Percentiles rank a stretch among this genome's conserved stretches.
These are phyloP conservation scores for Harpia harpyja DNA, from an alignment of 2,797 vertebrate species.

Conservation along the genomic window DNA sequence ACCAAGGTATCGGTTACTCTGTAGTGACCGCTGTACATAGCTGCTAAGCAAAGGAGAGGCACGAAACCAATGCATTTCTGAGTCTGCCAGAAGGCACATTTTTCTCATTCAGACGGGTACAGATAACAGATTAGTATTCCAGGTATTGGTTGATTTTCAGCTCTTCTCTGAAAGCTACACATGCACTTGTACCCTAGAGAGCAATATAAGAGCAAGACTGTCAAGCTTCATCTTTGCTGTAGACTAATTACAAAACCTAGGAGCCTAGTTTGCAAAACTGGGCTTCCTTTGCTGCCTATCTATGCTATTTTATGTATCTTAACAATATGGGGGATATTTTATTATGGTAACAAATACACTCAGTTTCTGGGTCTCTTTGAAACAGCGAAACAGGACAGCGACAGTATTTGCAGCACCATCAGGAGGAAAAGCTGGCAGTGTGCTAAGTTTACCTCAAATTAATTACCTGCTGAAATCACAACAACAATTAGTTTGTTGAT, in stretches of 20 bases:
- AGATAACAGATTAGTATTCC: slow-evolving; percentile 49
- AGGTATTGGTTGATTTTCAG: slow-evolving; percentile 48
- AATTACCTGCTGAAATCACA: slow-evolving; percentile 10
- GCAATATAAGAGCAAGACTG: slow-evolving; percentile 35
- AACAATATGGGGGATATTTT: not conserved
- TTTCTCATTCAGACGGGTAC: slow-evolving; percentile 9
- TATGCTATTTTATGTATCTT: not conserved
- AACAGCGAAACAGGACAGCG: not conserved
- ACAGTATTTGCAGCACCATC: not conserved
- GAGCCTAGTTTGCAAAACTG: slow-evolving; percentile 39
- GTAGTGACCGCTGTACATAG: not conserved
- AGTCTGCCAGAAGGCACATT: not conserved
- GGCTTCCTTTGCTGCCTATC: slow-evolving; percentile 2
- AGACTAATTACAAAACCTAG: slow-evolving; percentile 62
- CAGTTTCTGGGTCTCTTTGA: not conserved
- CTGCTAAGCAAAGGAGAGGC: not conserved
- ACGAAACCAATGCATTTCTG: not conserved
- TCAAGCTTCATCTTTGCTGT: slow-evolving; percentile 55
- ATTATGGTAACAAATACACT: not conserved
- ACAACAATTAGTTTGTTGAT: not conserved
- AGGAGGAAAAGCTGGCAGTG: not conserved
- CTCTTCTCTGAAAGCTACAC: slow-evolving; percentile 50
- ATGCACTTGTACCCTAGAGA: slow-evolving; percentile 38
- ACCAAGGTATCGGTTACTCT: accelerated
- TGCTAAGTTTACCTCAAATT: not conserved